Base-by-base conservation (phyloP, 2,888 invertebrate species). In the Linnaemya vulpina region DNA sequence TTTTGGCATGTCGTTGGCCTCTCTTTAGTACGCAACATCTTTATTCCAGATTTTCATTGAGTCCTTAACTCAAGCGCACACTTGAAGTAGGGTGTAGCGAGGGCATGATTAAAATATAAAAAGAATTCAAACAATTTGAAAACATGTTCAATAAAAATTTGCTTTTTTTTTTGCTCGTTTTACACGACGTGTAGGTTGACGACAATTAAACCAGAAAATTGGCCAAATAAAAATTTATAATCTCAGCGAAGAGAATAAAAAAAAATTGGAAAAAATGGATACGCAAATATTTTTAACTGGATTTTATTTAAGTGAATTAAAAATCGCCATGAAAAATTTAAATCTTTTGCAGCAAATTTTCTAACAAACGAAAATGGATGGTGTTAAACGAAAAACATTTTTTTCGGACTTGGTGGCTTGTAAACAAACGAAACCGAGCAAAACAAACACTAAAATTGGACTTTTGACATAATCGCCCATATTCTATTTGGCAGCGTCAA, bases 151-250 rank as follows among this genome's bases (percentile, higher is more conserved):
- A 55, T 0, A 30, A 55, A 58, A 22, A 35, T 15, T 17, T 25
- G 43, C 40, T n/a, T 17, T 10, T 71, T 43, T 43, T 9, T 30
- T 0, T 46, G 5, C 4, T 55, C 5, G 30, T 30, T 30, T 30
- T 58, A 53, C 43, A 55, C 10, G 3, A 0, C 25, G 15, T 55
- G 46, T n/a, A n/a, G 55, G 49, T 73, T 46, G 51, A 55, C 71
- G 55, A 73, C 79, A 73, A 73, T 73, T 73, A 55, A 71, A 71
- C 30, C 71, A 79, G 62, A 73, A 79, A 79, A 79, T 79, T 73
- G 79, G 9, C 22, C 43, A 40, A 78, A 78, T 70, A 60, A 77
- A 65, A 68, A 51, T 77, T 46, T 58, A 58, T 49, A 67, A 60
- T 49, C 58, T 10, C 43, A 43, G 17, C 2, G 15, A 35, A 7